Evolutionary conservation across 2,797 vertebrate species (phyloP).

Genomic region (Acanthornis magna): DNA sequence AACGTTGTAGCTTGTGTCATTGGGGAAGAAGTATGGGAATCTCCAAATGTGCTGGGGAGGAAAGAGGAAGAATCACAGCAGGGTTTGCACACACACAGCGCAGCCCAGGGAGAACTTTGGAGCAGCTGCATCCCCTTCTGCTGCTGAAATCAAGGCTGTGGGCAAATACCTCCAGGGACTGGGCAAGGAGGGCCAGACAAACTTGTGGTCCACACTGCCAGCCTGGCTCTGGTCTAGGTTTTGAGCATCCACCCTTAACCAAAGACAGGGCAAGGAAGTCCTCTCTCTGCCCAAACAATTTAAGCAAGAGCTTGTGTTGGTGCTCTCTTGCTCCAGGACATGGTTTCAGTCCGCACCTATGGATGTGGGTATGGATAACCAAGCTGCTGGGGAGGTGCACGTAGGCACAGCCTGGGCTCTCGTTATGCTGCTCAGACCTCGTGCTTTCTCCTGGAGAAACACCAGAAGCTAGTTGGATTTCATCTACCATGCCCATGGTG

Average conservation of each 20-base stretch:
- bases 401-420: neutral
- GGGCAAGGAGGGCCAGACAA: neutral
- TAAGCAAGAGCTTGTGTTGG: neutral
- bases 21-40: neutral
- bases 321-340: neutral
- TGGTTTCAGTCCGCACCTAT: neutral
- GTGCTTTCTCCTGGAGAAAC: neutral
- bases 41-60: neutral
- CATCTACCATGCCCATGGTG: rapidly evolving
- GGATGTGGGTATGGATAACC: neutral
- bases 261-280: neutral
- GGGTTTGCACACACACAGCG: rapidly evolving
- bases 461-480: neutral
- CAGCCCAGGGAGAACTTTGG: neutral
- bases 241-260: neutral
- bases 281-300: neutral
- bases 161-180: neutral
- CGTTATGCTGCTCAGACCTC: neutral
- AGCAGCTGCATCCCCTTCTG: neutral
- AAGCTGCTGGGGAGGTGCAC: neutral
- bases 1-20: neutral
- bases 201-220: neutral
- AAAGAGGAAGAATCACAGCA: neutral
- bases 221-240: neutral
- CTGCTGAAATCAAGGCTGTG: neutral